Base-by-base conservation (phyloP, 2,113 vertebrate genomes). In the Polyodon spathula region DNA sequence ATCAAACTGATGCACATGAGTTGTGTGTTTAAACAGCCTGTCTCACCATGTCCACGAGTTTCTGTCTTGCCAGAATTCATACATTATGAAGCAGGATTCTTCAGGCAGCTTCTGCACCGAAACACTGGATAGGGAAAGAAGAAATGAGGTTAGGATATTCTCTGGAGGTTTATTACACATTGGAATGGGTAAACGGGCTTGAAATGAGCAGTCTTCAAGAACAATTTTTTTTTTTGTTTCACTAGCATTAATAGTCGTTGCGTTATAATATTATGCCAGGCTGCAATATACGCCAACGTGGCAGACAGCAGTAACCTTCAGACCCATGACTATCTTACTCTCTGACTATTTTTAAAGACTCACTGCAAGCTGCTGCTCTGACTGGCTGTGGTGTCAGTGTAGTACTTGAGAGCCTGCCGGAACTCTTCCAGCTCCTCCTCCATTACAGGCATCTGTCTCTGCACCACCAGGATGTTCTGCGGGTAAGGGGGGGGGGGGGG, bases 1-100 rank as follows among this genome's bases (percentile, higher is more conserved):
- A 38, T 17, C 43, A 14, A 38, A 6, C 11, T 27, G n/a, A n/a
- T n/a, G n/a, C n/a, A n/a, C n/a, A n/a, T n/a, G n/a, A n/a, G n/a
- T n/a, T n/a, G n/a, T n/a, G n/a, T n/a, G n/a, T n/a, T n/a, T n/a
- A n/a, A n/a, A n/a, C n/a, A n/a, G n/a, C 56, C 46, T 55, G 2
- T 78, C 63, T 62, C 75, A 97, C 94, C 92, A 95, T 81, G 90
- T 94, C 95, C 95, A 97, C 15, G 95, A 91, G 67, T 89, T 75
- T 59, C 90, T 89, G 6, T 95, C 91, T 79, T 84, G 86, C 93
- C 94, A 97, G 81, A 96, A 93, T 78, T 97, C 93, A 27, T 93
- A 93, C 4, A 97, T 84, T 76, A 89, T 89, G 79, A 92, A 95
- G 81, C 87, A 90, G 67, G 81, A 78, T 66, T 88, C 87, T 52